Evolutionary conservation across 2,113 vertebrate genomes (phyloP).

Genomic region (Etia nguti): DNA sequence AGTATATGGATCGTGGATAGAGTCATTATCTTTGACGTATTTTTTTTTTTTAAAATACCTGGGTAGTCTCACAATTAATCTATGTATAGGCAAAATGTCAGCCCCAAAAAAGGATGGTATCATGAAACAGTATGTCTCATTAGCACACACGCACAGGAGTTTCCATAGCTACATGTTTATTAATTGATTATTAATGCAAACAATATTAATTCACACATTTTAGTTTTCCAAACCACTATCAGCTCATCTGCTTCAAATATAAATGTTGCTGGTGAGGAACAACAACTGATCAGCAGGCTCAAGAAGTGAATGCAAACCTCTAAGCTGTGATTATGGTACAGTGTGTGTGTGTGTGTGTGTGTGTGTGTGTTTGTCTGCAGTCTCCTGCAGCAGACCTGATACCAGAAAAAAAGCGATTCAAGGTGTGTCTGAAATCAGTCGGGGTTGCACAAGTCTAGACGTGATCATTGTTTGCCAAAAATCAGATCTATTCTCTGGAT

Average conservation of each 20-base stretch:
- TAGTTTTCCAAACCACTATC: not conserved
- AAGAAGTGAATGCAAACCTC: not conserved
- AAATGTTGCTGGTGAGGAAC: not conserved
- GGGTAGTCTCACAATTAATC: not conserved
- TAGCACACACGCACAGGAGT: not conserved
- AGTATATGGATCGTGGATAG: not conserved
- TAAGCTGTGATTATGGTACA: not conserved
- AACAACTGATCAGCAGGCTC: not conserved
- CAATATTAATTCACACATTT: not conserved
- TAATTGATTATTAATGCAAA: not conserved
- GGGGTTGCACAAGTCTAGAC: not conserved
- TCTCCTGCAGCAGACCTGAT: not conserved
- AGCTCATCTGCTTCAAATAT: not conserved
- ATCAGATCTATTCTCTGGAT: no score
- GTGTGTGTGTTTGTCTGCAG: accelerated
- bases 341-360: not conserved
- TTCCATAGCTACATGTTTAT: not conserved
- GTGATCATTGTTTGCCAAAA: not conserved
- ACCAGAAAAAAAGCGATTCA: not conserved
- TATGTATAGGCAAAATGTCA: not conserved
- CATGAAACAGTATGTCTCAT: not conserved
- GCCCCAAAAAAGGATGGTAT: not conserved
- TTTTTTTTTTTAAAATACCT: not conserved
- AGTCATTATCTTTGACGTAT: not conserved
- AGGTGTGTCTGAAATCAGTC: not conserved